Evolutionary conservation across 2,888 invertebrate species (phyloP), one percentile per base, ranked within the genome.

Genomic region (Chalcosyrphus nemorum): DNA sequence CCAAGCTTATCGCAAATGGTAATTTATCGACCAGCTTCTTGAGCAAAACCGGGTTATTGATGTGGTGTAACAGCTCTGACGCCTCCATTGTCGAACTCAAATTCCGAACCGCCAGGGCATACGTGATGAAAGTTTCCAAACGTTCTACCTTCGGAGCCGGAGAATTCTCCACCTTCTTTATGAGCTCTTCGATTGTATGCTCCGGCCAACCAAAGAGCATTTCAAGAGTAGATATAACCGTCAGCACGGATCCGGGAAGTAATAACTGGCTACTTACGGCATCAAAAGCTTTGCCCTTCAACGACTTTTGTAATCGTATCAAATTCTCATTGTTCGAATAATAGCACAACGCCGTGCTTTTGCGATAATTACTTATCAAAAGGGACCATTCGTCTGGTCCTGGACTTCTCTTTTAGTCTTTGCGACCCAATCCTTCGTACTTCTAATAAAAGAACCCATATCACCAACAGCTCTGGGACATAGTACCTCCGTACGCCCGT

Each of bases 21-120:
- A n/a, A n/a, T n/a, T n/a, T n/a, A n/a, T n/a, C n/a, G n/a, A n/a
- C n/a, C n/a, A n/a, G n/a, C n/a, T n/a, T n/a, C n/a, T n/a, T n/a
- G n/a, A n/a, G n/a, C n/a, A n/a, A n/a, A n/a, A n/a, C n/a, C n/a
- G n/a, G n/a, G n/a, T n/a, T n/a, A n/a, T n/a, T n/a, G n/a, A n/a
- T n/a, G n/a, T n/a, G n/a, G n/a, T n/a, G n/a, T n/a, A n/a, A n/a
- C n/a, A n/a, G n/a, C n/a, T n/a, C n/a, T n/a, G n/a, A n/a, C n/a
- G n/a, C n/a, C n/a, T 86, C 77, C 70, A 86, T 75, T 1, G 76
- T 76, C 1, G 75, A 66, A 24, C 80, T 59, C 3, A 80, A 17
- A 70, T 86, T 81, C 13, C n/a, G n/a, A n/a, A n/a, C n/a, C n/a
- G n/a, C n/a, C n/a, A n/a, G n/a, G n/a, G n/a, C n/a, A n/a, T n/a